These are phyloP conservation scores for Rissa tridactyla DNA, from an alignment of 2,113 vertebrate species.

Conservation along the genomic window DNA sequence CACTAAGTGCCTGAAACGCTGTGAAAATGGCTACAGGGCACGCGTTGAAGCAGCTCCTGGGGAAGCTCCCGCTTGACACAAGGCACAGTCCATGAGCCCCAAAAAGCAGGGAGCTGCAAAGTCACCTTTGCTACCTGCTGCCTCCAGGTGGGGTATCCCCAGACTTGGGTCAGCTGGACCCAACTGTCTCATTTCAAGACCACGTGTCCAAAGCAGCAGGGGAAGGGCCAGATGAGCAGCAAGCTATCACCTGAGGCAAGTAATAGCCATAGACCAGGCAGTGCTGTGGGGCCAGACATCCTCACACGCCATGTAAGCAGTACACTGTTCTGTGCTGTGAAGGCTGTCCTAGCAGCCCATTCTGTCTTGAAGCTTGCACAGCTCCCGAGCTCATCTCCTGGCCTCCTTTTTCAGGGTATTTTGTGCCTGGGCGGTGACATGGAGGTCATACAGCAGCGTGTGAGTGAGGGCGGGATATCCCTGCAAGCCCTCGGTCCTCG, in stretches of 20 bases:
- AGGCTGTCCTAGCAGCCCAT: background rate
- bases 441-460: background rate
- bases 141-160: background rate
- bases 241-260: background rate
- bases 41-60: background rate
- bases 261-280: background rate
- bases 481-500: background rate
- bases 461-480: background rate
- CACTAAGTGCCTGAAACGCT: background rate
- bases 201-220: background rate
- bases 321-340: background rate
- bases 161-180: background rate
- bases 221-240: background rate
- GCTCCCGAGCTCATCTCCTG: background rate
- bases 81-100: background rate
- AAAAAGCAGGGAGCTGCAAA: background rate
- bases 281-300: background rate
- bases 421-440: background rate
- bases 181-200: background rate
- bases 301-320: rapidly evolving
- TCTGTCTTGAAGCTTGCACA: background rate
- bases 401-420: background rate
- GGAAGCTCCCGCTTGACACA: background rate
- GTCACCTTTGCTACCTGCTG: background rate
- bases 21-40: background rate